Percentiles rank a stretch among this genome's conserved stretches.
phyloP scores from a whole-genome alignment of 2,888 invertebrate genomes.

The Caenorhabditis angaria region DNA sequence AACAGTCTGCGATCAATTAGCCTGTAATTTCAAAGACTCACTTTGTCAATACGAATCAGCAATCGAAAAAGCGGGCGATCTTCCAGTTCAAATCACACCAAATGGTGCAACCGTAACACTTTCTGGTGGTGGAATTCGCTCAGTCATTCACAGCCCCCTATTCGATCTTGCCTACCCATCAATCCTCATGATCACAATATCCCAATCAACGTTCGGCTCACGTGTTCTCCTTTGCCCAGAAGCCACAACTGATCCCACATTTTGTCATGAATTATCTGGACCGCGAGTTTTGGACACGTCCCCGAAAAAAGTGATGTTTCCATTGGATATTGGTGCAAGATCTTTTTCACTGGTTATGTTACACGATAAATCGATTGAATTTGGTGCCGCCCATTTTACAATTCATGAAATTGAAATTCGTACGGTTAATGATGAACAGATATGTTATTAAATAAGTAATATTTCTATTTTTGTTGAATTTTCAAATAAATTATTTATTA shows the following conservation, averaged over 20 bases:
- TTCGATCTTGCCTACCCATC: conserved; percentile 51
- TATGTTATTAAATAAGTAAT: conserved; percentile 23
- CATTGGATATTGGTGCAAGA: conserved; percentile 49
- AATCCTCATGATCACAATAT: conserved; percentile 39
- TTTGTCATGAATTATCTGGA: conserved; percentile 53
- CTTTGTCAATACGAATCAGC: conserved; percentile 47
- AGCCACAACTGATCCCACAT: conserved; percentile 42
- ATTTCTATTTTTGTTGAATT: too few relatives aligned
- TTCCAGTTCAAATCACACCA: conserved; percentile 19
- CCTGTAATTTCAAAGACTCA: conserved; percentile 58
- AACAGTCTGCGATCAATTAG: conserved; percentile 64
- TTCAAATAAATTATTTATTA: background rate
- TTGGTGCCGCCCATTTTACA: conserved; percentile 51
- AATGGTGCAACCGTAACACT: conserved; percentile 32
- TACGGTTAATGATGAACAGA: conserved; percentile 42
- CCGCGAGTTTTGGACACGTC: conserved; percentile 40
- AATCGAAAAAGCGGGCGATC: conserved; percentile 43
- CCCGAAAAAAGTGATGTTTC: conserved; percentile 36
- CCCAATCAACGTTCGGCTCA: conserved; percentile 55
- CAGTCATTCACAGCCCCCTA: conserved; percentile 37
- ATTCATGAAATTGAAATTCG: conserved; percentile 47
- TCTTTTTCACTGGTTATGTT: conserved; percentile 63
- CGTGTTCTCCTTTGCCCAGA: conserved; percentile 55
- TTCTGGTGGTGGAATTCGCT: conserved; percentile 31
- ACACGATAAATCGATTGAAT: conserved; percentile 64